Evolutionary conservation across 1,140 invertebrate genomes (phyloP).

Genomic region (Holotrichia oblita): DNA sequence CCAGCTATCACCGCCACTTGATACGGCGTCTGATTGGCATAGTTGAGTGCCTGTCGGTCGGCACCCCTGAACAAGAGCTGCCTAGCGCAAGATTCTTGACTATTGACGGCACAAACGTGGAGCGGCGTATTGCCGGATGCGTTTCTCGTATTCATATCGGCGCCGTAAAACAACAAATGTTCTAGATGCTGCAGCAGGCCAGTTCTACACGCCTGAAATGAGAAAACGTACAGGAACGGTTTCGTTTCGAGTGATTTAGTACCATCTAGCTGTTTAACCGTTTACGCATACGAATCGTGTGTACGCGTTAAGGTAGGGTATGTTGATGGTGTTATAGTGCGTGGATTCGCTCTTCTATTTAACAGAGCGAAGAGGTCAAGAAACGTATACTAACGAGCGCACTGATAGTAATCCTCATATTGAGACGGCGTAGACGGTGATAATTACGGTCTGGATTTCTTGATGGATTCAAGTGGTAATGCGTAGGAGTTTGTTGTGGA

Average conservation of each 20-base stretch:
- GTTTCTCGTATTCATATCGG: slow-evolving; percentile 97
- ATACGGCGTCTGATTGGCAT: slow-evolving; percentile 97
- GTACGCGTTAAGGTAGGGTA: background rate
- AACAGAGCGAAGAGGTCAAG: background rate
- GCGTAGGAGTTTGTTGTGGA: background rate
- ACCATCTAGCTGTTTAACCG: background rate
- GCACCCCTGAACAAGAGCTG: slow-evolving; percentile 96
- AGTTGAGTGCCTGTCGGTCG: slow-evolving; percentile 93
- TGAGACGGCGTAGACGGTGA: background rate
- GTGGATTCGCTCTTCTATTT: background rate
- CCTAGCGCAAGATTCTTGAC: slow-evolving; percentile 95
- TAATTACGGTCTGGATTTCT: slow-evolving; percentile 9
- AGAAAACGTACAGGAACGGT: slow-evolving; percentile 26
- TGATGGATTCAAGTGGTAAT: background rate
- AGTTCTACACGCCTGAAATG: slow-evolving; percentile 91
- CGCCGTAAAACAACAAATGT: slow-evolving; percentile 97
- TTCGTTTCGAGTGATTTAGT: slow-evolving; percentile 16
- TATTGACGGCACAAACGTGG: slow-evolving; percentile 98
- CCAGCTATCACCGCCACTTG: slow-evolving; percentile 94
- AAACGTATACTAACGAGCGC: slow-evolving; percentile 1
- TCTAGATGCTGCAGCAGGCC: slow-evolving; percentile 97
- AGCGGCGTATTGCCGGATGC: slow-evolving; percentile 97
- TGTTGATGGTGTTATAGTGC: background rate
- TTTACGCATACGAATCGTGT: background rate
- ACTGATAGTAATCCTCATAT: background rate